phyloP scores from a whole-genome alignment of 2,113 vertebrate genomes.

The Lamprotornis superbus region DNA sequence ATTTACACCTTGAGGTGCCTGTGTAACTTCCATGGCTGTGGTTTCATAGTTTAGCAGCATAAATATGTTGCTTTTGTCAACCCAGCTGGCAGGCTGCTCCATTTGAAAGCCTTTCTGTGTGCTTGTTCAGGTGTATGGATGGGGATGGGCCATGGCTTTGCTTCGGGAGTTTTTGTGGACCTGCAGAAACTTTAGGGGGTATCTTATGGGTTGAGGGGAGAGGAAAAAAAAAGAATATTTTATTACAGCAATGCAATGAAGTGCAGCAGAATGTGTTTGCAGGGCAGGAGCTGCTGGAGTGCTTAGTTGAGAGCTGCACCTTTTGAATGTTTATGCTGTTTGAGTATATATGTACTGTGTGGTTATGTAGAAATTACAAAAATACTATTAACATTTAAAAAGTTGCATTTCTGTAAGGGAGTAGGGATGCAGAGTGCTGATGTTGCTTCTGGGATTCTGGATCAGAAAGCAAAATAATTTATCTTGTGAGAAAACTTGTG shows the following conservation, averaged over 20 bases:
- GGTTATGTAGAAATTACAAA: neutral
- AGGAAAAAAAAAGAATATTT: neutral
- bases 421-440: neutral
- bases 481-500: neutral
- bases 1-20: neutral
- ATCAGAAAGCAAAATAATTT: neutral
- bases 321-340: neutral
- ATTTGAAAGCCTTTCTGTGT: neutral
- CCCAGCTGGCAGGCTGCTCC: neutral
- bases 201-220: accelerated
- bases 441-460: neutral
- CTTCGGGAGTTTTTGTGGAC: neutral
- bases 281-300: neutral
- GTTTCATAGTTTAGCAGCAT: neutral
- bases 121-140: neutral
- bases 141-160: neutral
- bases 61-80: neutral
- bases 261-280: neutral
- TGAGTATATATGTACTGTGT: neutral
- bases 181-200: neutral
- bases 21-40: neutral
- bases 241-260: neutral
- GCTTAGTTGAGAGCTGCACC: neutral
- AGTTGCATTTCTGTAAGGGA: neutral
- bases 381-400: neutral